Evolutionary conservation across 1,140 invertebrate genomes (phyloP).

Genomic region (Xylocopa sonorina): DNA sequence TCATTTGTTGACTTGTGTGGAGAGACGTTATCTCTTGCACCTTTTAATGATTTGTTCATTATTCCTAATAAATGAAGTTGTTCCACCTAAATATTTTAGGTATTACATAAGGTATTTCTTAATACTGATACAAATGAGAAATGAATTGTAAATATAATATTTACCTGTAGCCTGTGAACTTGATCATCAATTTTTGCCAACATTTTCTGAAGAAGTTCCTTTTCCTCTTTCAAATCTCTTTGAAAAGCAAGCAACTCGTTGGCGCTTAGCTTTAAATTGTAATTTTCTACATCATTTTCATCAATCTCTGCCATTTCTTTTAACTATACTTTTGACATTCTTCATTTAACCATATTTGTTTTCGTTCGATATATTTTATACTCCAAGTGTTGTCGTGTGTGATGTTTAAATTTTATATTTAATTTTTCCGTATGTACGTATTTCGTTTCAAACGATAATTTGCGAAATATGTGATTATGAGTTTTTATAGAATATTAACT

Average conservation of each 20-base stretch:
- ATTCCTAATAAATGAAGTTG: constrained; percentile 69
- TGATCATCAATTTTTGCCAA: constrained; percentile 72
- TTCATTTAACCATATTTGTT: neutral
- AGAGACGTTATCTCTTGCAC: neutral
- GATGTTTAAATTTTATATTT: neutral
- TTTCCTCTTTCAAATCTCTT: constrained; percentile 66
- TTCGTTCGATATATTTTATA: neutral
- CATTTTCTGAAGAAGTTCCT: constrained; percentile 68
- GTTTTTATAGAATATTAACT: neutral
- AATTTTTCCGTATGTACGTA: no score
- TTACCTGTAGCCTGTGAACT: constrained; percentile 73
- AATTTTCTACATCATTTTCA: neutral
- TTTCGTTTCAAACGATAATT: neutral
- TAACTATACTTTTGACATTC: no score
- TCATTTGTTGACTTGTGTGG: neutral
- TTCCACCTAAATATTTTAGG: constrained; percentile 70
- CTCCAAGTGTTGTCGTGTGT: neutral
- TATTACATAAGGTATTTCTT: constrained; percentile 22
- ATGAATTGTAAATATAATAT: neutral
- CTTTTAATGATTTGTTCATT: constrained; percentile 23
- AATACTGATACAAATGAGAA: neutral
- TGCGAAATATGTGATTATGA: neutral
- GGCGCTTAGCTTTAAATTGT: neutral
- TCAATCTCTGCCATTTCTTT: neutral
- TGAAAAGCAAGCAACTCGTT: constrained; percentile 52